Evolutionary conservation across 2,888 invertebrate genomes (phyloP).

Genomic region (Formica aserva): DNA sequence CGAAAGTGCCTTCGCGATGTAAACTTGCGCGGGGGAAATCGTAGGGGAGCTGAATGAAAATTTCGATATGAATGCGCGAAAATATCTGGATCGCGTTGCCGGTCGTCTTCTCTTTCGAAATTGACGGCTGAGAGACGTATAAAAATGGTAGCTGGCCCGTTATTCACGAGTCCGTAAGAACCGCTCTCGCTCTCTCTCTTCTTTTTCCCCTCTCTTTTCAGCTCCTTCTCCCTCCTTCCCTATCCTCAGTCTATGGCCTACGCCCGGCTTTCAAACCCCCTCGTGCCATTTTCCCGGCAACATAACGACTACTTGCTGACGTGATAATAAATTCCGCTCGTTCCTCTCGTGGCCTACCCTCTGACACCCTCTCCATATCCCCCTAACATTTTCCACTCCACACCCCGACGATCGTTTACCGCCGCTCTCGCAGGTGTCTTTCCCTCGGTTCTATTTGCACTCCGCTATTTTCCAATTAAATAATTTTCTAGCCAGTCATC

Average conservation of each 20-base stretch:
- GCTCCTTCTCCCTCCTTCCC: background rate
- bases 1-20: slow-evolving; percentile 45
- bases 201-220: background rate
- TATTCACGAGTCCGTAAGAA: slow-evolving; percentile 71
- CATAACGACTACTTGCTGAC: slow-evolving; percentile 81
- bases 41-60: slow-evolving; percentile 41
- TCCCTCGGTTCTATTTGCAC: slow-evolving; percentile 16
- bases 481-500: slow-evolving; percentile 20
- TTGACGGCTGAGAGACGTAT: slow-evolving; percentile 54
- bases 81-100: slow-evolving; percentile 26
- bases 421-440: slow-evolving; percentile 29
- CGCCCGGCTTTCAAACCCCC: slow-evolving; percentile 40
- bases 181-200: slow-evolving; percentile 29
- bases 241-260: background rate
- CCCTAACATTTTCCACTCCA: slow-evolving; percentile 49
- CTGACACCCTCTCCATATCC: slow-evolving; percentile 65
- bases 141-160: slow-evolving; percentile 68
- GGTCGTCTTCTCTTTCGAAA: slow-evolving; percentile 58
- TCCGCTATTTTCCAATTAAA: slow-evolving; percentile 32
- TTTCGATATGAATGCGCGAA: slow-evolving; percentile 47
- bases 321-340: slow-evolving; percentile 81
- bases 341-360: slow-evolving; percentile 70
- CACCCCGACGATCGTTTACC: slow-evolving; percentile 41
- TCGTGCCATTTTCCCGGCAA: slow-evolving; percentile 67
- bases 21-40: slow-evolving; percentile 49